A percentile compares a stretch with the other conserved stretches of the same genome.
Conservation (phyloP, 2,888 invertebrate genomes). For the Subacronicta megacephala region DNA sequence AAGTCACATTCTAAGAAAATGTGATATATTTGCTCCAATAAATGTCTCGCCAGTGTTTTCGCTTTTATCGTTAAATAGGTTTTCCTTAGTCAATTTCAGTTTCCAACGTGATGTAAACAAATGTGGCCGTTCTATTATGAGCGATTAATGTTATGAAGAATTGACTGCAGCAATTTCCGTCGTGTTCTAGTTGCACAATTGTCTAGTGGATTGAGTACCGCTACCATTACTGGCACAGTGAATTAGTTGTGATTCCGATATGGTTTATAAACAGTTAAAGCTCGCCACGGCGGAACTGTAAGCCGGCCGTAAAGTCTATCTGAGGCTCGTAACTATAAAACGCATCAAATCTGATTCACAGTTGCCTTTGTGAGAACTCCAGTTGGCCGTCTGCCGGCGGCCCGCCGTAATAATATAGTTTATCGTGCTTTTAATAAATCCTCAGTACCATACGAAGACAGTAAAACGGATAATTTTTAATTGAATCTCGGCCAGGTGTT, state of each 20-base stretch:
- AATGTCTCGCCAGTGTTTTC: conserved; percentile 51
- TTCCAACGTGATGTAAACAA: conserved; percentile 44
- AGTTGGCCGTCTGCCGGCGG: conserved; percentile 71
- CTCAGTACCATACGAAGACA: conserved; percentile 65
- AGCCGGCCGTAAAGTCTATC: conserved; percentile 76
- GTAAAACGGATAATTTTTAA: conserved; percentile 80
- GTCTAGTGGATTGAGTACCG: conserved; percentile 23
- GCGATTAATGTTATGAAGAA: conserved; percentile 36
- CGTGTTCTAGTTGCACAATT: conserved; percentile 32
- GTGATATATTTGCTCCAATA: conserved; percentile 62
- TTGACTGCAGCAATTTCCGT: conserved; percentile 20
- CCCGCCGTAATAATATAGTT: conserved; percentile 74
- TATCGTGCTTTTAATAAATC: conserved; percentile 80
- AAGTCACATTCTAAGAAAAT: conserved; percentile 66
- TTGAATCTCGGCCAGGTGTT: conserved; percentile 81
- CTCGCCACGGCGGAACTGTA: conserved; percentile 63
- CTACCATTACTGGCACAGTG: conserved; percentile 40
- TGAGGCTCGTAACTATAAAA: conserved; percentile 79
- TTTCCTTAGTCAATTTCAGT: conserved; percentile 33
- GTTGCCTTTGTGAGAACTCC: conserved; percentile 76
- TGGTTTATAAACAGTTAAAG: conserved; percentile 65
- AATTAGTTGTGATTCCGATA: conserved; percentile 62
- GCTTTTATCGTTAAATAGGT: conserved; percentile 46
- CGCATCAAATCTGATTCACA: conserved; percentile 79
- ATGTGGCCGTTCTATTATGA: conserved; percentile 37